These are phyloP conservation scores for Drosophila kambysellisi DNA, from an alignment of 2,888 invertebrate genomes.

Conservation along the genomic window DNA sequence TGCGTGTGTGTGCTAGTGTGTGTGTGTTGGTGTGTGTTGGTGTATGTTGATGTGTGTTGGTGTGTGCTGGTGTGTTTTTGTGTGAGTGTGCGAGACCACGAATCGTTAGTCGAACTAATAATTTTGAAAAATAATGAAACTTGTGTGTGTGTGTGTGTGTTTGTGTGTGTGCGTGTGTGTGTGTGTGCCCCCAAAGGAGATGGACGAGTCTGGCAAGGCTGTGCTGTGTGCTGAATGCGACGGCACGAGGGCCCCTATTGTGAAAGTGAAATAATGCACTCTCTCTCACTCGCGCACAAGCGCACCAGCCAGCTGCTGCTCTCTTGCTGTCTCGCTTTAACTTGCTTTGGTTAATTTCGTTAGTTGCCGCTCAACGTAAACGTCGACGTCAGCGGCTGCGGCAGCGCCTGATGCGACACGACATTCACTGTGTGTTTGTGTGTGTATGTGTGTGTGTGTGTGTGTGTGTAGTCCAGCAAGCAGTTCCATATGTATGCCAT, in stretches of 20 bases:
- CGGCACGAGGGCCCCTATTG: conserved; percentile 26
- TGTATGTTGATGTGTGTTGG: conserved; percentile 9
- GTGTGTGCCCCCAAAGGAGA: conserved; percentile 14
- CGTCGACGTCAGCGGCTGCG: conserved; percentile 35
- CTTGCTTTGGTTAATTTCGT: conserved; percentile 80
- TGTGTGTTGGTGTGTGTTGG: neutral
- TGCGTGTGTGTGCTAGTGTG: neutral
- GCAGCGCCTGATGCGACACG: conserved; percentile 33
- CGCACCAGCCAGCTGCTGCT: conserved; percentile 17
- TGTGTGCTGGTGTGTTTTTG: conserved; percentile 18
- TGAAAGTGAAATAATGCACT: conserved; percentile 40
- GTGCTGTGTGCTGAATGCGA: conserved; percentile 43
- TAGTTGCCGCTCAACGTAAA: conserved; percentile 61
- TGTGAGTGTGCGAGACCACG: conserved; percentile 71
- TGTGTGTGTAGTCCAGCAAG: conserved; percentile 27
- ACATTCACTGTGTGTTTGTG: conserved; percentile 17
- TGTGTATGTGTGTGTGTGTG: conserved; percentile 17
- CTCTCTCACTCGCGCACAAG: conserved; percentile 43
- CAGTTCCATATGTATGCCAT: conserved; percentile 59
- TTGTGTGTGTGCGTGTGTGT: conserved; percentile 23
- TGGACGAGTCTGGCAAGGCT: conserved; percentile 19
- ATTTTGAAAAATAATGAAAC: conserved; percentile 82
- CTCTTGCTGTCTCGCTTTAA: conserved; percentile 78
- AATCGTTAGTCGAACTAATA: conserved; percentile 83
- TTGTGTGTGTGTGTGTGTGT: conserved; percentile 32